Evolutionary conservation across 2,888 invertebrate genomes (phyloP).

Genomic region (Dryocosmus kuriphilus): DNA sequence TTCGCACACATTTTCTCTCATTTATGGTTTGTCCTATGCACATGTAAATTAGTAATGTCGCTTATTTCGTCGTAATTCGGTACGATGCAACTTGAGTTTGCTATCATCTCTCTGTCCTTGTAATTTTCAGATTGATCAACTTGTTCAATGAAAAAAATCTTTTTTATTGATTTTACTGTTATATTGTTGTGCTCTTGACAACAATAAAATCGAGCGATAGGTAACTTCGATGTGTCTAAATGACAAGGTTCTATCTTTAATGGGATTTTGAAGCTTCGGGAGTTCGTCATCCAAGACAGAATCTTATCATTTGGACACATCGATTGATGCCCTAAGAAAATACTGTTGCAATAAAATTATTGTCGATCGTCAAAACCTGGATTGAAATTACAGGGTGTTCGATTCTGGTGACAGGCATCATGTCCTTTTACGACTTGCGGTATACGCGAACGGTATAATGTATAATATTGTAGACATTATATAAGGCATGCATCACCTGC

Average conservation of each 20-base stretch:
- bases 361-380: background rate
- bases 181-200: background rate
- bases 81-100: constrained; percentile 31
- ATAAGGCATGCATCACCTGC: constrained; percentile 73
- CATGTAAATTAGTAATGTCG: constrained; percentile 61
- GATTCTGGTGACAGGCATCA: constrained; percentile 36
- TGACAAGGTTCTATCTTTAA: no score
- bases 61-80: constrained; percentile 52
- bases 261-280: no score
- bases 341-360: constrained; percentile 18
- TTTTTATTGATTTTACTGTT: background rate
- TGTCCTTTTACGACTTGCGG: constrained; percentile 51
- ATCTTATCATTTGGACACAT: no score
- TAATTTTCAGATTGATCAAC: constrained; percentile 6
- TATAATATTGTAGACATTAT: constrained; percentile 66
- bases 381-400: constrained; percentile 32
- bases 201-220: background rate
- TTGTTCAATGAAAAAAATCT: background rate
- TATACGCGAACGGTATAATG: constrained; percentile 56
- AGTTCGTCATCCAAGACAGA: no score
- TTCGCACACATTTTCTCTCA: constrained; percentile 54
- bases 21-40: constrained; percentile 57
- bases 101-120: constrained; percentile 14
- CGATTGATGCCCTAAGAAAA: background rate
- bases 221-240: background rate